phyloP scores from a whole-genome alignment of 2,888 invertebrate species.

The Plebejus melissa region DNA sequence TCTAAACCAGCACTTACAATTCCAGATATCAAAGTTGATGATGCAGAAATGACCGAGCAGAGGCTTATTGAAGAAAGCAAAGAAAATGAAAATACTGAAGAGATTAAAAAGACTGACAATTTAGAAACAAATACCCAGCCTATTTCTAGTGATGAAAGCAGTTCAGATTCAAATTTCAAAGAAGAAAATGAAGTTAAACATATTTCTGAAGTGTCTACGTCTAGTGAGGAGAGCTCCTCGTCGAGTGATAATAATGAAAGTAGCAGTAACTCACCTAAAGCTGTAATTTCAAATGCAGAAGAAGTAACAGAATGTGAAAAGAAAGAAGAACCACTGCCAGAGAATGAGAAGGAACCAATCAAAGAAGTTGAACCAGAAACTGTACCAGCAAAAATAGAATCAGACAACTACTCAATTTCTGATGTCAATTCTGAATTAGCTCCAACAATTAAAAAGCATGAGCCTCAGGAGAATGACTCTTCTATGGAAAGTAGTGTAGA shows the following conservation, averaged over 20 bases:
- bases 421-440: conserved; percentile 66
- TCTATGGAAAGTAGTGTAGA: conserved; percentile 36
- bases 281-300: conserved; percentile 50
- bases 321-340: conserved; percentile 39
- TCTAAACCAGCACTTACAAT: conserved; percentile 47
- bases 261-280: conserved; percentile 68
- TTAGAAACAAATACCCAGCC: conserved; percentile 37
- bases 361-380: conserved; percentile 40
- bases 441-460: conserved; percentile 38
- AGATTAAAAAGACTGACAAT: conserved; percentile 42
- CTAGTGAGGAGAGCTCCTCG: conserved; percentile 70
- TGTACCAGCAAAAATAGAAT: conserved; percentile 44
- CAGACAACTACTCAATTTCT: conserved; percentile 65
- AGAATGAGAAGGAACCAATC: conserved; percentile 38
- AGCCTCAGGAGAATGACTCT: conserved; percentile 33
- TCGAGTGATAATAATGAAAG: conserved; percentile 71
- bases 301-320: conserved; percentile 37
- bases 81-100: conserved; percentile 38
- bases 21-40: conserved; percentile 68
- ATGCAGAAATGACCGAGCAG: conserved; percentile 68
- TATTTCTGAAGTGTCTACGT: conserved; percentile 60
- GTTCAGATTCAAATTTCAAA: conserved; percentile 59
- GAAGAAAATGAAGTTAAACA: conserved; percentile 59
- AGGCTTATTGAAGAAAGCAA: conserved; percentile 54
- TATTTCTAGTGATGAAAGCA: conserved; percentile 52